Evolutionary conservation across 1,140 invertebrate genomes (phyloP), one percentile per base, ranked within the genome.

Genomic region (Trachymyrmex septentrionalis): DNA sequence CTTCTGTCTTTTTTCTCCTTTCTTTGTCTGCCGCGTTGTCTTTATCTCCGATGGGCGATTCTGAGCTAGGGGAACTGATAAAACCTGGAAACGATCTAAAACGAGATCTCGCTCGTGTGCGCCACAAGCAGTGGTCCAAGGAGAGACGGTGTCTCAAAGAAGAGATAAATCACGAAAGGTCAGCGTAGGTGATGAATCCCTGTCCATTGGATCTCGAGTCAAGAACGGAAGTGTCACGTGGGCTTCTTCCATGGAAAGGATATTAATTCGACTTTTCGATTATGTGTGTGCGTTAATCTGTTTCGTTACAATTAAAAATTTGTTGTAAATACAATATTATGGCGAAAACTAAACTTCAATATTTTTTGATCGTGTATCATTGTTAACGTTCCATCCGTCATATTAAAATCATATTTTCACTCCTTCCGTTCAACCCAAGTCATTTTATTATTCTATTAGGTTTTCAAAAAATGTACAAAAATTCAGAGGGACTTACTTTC

Each of bases 131-230:
- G 55, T 27, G 27, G 27, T 38, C 21, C 19, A 19, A 21, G 27
- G 5, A 21, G 44, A 50, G 9, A 21, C 66, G 1, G 50, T 50
- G 80, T 30, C 69, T 75, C 69, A 21, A 72, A 57, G 75, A 85
- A 85, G 61, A 85, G 73, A 85, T 82, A 82, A 73, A 82, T 55
- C 69, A 82, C 67, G 80, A 16, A 75, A 24, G 57, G 69, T 84
- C 80, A 75, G 55, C 38, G 69, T 84, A 73, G 69, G 80, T 84
- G 80, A 84, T 75, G 69, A 84, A 84, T 84, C 69, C 67, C 27
- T 55, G 78, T 72, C 67, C 67, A 19, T 30, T 48, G 80, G 24
- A 72, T 61, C 67, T 59, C 55, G 38, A 82, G 21, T 82, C 53
- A 21, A 48, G 59, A 48, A 44, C 69, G 34, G 6, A 34, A 34